Evolutionary conservation across 2,888 invertebrate genomes (phyloP).

Genomic region (Scaptomyza flava): DNA sequence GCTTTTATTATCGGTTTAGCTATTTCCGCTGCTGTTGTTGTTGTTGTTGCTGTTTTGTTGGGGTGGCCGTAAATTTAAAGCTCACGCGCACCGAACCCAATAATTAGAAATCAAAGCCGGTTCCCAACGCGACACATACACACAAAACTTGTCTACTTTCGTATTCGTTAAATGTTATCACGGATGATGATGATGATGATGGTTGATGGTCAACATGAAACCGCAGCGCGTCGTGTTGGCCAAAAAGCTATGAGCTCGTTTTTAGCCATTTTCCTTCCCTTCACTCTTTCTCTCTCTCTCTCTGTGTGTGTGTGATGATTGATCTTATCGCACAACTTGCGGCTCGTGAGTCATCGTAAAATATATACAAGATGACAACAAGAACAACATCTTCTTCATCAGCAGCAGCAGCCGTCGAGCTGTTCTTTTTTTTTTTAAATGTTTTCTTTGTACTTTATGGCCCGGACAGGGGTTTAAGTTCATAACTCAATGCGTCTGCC

Average conservation of each 20-base stretch:
- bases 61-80: constrained; percentile 57
- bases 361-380: constrained; percentile 19
- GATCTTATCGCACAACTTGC: constrained; percentile 68
- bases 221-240: constrained; percentile 45
- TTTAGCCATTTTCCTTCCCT: constrained; percentile 23
- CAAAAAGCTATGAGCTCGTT: constrained; percentile 24
- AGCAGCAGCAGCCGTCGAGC: constrained; percentile 37
- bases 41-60: constrained; percentile 22
- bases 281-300: background rate
- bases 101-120: constrained; percentile 80
- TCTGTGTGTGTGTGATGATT: constrained; percentile 58
- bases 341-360: constrained; percentile 72
- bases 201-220: constrained; percentile 30
- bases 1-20: constrained; percentile 72
- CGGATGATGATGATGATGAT: constrained; percentile 9
- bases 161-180: constrained; percentile 77
- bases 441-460: constrained; percentile 66
- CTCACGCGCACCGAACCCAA: constrained; percentile 58
- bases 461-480: constrained; percentile 57
- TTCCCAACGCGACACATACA: constrained; percentile 38
- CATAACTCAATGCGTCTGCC: constrained; percentile 71
- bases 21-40: constrained; percentile 66
- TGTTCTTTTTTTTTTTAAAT: constrained; percentile 54
- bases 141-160: constrained; percentile 74
- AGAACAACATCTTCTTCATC: constrained; percentile 56